phyloP scores from a whole-genome alignment of 2,888 invertebrate species.

The Lasioglossum leucozonium region DNA sequence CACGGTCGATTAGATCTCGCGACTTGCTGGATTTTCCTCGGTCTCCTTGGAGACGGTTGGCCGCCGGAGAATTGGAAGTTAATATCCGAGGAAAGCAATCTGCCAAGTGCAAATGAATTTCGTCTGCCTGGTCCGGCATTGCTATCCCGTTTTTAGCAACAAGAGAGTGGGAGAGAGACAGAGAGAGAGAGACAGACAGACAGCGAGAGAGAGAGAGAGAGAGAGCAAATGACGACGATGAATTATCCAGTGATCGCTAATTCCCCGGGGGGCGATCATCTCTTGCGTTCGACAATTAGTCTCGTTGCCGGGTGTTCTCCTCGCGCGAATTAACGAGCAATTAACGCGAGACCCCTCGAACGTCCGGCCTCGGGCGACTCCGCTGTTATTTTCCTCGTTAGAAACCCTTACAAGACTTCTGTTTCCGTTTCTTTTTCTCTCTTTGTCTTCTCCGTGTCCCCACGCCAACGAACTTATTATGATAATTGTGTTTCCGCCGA shows the following conservation, averaged over 20 bases:
- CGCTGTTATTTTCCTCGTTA: conserved; percentile 12
- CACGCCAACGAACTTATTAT: background rate
- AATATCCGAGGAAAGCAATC: conserved; percentile 30
- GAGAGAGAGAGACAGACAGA: background rate
- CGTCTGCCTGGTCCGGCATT: background rate
- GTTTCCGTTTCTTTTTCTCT: background rate
- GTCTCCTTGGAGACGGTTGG: background rate
- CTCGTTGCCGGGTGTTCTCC: conserved; percentile 20
- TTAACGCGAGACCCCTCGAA: conserved; percentile 39
- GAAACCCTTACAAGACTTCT: background rate
- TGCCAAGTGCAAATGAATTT: conserved; percentile 26
- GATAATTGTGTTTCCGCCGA: background rate
- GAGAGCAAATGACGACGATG: background rate
- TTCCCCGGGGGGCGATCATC: conserved; percentile 5
- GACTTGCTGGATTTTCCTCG: conserved; percentile 5
- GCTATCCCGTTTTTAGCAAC: background rate
- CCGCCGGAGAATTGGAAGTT: conserved; percentile 24
- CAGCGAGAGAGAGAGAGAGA: background rate
- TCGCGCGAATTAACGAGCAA: conserved; percentile 59
- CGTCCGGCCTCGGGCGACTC: background rate
- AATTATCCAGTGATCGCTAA: conserved; percentile 24
- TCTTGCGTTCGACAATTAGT: conserved; percentile 56
- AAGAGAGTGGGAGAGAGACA: background rate
- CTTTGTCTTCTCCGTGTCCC: background rate
- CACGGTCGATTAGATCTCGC: conserved; percentile 16